Conservation (phyloP, 2,113 vertebrate genomes). For the Corvus hawaiiensis region DNA sequence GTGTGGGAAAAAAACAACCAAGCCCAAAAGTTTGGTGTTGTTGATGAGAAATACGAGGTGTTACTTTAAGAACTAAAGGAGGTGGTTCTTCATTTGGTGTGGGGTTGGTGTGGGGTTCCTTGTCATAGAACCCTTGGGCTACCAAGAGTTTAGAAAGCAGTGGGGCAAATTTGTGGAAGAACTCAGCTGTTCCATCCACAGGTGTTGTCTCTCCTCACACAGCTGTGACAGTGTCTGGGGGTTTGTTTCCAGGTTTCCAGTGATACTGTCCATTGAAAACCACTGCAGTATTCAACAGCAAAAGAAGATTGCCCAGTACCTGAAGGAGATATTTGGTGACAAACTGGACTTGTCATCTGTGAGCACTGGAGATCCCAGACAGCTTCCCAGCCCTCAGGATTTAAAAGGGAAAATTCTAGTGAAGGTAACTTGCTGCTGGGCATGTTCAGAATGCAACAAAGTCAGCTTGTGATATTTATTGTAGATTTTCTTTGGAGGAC, state of each 20-base stretch:
- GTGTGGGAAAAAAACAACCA: not conserved
- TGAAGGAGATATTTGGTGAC: slow-evolving; percentile 88
- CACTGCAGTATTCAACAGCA: slow-evolving; percentile 96
- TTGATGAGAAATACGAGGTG: not conserved
- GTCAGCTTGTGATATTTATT: not conserved
- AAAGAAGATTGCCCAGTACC: slow-evolving; percentile 92
- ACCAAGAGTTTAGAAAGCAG: not conserved
- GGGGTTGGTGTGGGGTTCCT: not conserved
- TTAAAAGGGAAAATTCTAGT: slow-evolving; percentile 94
- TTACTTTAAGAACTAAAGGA: not conserved
- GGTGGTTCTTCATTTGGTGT: not conserved
- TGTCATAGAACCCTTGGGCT: not conserved
- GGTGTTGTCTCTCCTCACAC: not conserved
- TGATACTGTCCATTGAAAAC: slow-evolving; percentile 95
- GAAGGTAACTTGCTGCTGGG: slow-evolving; percentile 78
- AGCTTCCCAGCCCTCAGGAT: slow-evolving; percentile 87
- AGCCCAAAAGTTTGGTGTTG: not conserved
- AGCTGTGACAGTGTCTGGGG: not conserved
- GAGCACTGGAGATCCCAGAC: slow-evolving; percentile 77
- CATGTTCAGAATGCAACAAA: not conserved
- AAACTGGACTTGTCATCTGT: slow-evolving; percentile 86
- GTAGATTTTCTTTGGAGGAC: not conserved
- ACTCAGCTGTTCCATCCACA: not conserved
- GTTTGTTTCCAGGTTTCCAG: slow-evolving; percentile 80
- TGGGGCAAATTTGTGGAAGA: not conserved